phyloP scores from a whole-genome alignment of 2,888 invertebrate genomes.

The Oxyteleia sp. region DNA sequence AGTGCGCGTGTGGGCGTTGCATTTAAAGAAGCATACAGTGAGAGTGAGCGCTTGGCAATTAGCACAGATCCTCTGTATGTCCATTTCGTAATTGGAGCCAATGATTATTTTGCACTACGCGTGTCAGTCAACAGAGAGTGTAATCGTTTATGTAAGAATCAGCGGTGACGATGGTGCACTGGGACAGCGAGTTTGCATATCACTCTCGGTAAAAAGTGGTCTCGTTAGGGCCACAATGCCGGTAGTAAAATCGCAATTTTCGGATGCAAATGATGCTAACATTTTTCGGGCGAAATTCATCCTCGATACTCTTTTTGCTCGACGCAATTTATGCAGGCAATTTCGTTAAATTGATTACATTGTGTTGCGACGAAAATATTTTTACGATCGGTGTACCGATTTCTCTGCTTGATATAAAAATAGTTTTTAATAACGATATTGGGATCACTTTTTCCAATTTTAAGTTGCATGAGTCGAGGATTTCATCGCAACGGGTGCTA shows the following conservation, averaged over 20 bases:
- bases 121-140: conserved; percentile 30
- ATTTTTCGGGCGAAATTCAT: too few relatives aligned
- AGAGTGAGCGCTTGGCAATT: conserved; percentile 39
- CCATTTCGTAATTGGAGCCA: conserved; percentile 53
- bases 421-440: not conserved
- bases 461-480: not conserved
- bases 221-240: not conserved
- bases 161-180: not conserved
- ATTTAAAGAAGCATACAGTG: conserved; percentile 7
- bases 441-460: not conserved
- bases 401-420: too few relatives aligned
- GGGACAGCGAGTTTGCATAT: conserved; percentile 24
- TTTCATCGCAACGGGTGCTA: conserved; percentile 7
- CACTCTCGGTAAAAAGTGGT: not conserved
- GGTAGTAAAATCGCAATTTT: conserved; percentile 4
- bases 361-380: too few relatives aligned
- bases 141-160: conserved; percentile 39
- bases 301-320: not conserved
- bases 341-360: not conserved
- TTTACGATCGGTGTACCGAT: too few relatives aligned
- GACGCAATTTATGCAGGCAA: not conserved
- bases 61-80: conserved; percentile 31
- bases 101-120: conserved; percentile 38
- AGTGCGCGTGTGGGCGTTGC: conserved; percentile 26
- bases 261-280: not conserved